phyloP scores from a whole-genome alignment of 2,797 vertebrate genomes.

The Lates japonicus region DNA sequence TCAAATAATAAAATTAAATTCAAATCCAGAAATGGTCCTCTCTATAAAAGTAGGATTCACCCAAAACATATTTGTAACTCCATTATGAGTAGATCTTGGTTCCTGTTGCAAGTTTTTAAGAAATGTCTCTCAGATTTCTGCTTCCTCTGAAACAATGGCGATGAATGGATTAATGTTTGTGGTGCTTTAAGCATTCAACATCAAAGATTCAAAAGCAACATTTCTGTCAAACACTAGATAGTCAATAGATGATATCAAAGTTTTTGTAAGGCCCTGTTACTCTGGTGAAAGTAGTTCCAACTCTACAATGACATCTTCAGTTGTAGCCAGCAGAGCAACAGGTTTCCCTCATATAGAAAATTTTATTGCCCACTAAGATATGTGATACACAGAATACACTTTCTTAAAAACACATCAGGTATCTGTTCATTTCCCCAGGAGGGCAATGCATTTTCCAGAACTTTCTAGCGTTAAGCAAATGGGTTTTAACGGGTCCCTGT shows the following conservation, averaged over 20 bases:
- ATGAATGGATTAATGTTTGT: neutral
- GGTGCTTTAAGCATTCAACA: neutral
- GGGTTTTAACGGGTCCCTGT: constrained; percentile 61
- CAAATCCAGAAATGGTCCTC: neutral
- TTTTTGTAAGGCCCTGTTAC: neutral
- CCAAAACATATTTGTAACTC: neutral
- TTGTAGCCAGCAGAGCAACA: neutral
- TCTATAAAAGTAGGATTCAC: neutral
- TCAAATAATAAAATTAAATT: constrained; percentile 14
- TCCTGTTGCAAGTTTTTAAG: neutral
- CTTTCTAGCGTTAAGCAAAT: constrained; percentile 50
- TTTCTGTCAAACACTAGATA: neutral
- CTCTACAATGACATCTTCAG: neutral
- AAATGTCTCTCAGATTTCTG: neutral
- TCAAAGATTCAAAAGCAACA: neutral
- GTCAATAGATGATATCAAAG: neutral
- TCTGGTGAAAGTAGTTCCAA: neutral
- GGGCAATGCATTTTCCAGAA: constrained; percentile 40
- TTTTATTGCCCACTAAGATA: constrained; percentile 8
- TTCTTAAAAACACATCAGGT: constrained; percentile 16
- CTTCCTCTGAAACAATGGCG: neutral
- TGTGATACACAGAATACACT: constrained; percentile 11
- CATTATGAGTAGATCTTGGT: neutral
- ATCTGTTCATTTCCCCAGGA: constrained; percentile 20
- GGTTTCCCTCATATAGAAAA: neutral